Base-by-base conservation (phyloP, 2,113 vertebrate genomes). In the Cynoglossus semilaevis region DNA sequence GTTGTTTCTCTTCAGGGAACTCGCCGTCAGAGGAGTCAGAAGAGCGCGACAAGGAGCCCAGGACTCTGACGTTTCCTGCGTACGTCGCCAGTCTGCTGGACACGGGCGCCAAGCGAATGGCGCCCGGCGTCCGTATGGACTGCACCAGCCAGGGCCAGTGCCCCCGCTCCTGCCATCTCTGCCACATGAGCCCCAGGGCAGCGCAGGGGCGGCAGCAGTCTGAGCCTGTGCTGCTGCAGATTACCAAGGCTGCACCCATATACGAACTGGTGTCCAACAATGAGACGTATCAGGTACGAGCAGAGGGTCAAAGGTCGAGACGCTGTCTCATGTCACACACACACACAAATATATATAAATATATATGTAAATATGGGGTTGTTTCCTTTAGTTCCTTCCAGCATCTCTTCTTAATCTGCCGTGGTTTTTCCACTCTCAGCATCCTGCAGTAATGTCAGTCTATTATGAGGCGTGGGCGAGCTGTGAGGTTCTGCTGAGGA, bases 11-110 rank as follows among this genome's bases (percentile, higher is more conserved):
- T 57, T 2, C 86, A 99, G 97, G 96, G 22, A 99, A 98, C 85
- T 98, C 96, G 0, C 97, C 97, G 1, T 98, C 96, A 0, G 97
- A 99, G 0, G 97, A 99, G 85, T 99, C 96, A 0, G 97, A 98
- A 77, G 97, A 99, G 67, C 91, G 91, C 0, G 97, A 98, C 69
- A 92, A 93, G 83, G 97, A 98, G 82, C 91, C 94, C 18, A 91
- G 94, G 62, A 94, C 94, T 1, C 91, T 98, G 51, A 99, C 97
- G 0, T 98, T 95, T 87, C 96, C 97, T 0, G 95, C 96, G 0
- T 99, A 98, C 75, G 92, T 99, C 0, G 89, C 92, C 86, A 98
- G 97, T 72, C 92, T 99, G 48, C 92, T 96, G 0, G 96, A 98
- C 85, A 94, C 95, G 0, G 95, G 97, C 15, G 93, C 93, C 57